Base-by-base conservation (phyloP, 2,888 invertebrate genomes). In the Drosophila anomalata region DNA sequence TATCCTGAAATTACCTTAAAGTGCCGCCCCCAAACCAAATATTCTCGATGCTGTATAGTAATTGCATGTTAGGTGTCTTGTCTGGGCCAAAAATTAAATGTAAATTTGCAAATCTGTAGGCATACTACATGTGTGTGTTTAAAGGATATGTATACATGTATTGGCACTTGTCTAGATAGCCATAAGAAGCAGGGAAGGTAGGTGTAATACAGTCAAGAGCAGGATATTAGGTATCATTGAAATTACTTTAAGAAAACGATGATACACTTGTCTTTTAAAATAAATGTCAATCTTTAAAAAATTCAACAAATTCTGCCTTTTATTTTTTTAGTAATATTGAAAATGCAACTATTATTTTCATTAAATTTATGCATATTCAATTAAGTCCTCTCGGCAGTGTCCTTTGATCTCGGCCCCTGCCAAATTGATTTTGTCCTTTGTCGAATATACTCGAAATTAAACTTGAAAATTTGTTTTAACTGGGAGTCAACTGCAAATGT, bases 391-490 rank as follows among this genome's bases (percentile, higher is more conserved):
- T 4, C 11, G 3, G 6, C 11, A 9, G 22, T 6, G 31, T 6
- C n/a, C 54, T 44, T 55, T 44, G 31, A 55, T 55, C 14, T 20
- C 39, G 24, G 14, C 14, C 14, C n/a, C n/a, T 36, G 4, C 3
- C 20, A 36, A 11, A 11, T 14, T 17, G 26, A 24, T 47, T 47
- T 24, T 26, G 26, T 47, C 26, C 8, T 39, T 61, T 47, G n/a
- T 33, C 48, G 20, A 50, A 63, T 50, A 54, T 53, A 54, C 24
- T 57, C 33, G 44, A 48, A 73, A 65, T 75, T 61, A 73, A 65
- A 69, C 65, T 58, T 65, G 44, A 61, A 73, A 74, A 61, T 69
- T 72, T 77, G 73, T 77, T 80, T 79, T 75, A 82, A 78, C 79
- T 72, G 67, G 56, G 62, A 72, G 57, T 62, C 65, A 61, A 68